Evolutionary conservation across 2,113 vertebrate genomes (phyloP).

Genomic region (Gavialis gangeticus): DNA sequence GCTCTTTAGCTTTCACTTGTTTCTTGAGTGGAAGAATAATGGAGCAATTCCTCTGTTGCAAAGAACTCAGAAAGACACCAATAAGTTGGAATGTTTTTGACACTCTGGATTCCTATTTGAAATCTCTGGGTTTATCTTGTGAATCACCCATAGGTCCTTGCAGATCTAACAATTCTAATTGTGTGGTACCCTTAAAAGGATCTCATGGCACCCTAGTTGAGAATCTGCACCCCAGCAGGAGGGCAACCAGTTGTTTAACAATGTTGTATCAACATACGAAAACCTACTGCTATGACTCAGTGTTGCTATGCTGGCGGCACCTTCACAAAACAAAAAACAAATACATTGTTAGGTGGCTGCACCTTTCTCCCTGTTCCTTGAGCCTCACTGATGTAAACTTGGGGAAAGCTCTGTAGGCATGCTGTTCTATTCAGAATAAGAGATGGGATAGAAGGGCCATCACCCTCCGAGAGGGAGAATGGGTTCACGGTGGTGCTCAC

Average conservation of each 20-base stretch:
- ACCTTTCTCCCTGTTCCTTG: not conserved
- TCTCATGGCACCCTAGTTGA: too few relatives aligned
- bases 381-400: not conserved
- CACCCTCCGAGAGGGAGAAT: not conserved
- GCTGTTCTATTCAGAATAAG: not conserved
- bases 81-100: too few relatives aligned
- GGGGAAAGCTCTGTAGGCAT: not conserved
- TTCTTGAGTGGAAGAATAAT: too few relatives aligned
- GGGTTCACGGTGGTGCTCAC: not conserved
- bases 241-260: not conserved
- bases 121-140: too few relatives aligned
- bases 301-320: not conserved
- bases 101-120: too few relatives aligned
- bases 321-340: not conserved
- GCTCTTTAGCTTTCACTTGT: too few relatives aligned
- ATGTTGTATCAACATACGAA: not conserved
- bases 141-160: too few relatives aligned
- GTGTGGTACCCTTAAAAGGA: too few relatives aligned
- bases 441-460: not conserved
- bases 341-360: not conserved
- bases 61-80: too few relatives aligned
- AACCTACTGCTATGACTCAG: conserved; percentile 28
- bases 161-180: not conserved
- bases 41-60: too few relatives aligned
- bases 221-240: not conserved